Evolutionary conservation across 2,797 vertebrate species (phyloP).

Genomic region (Sternotherus odoratus): DNA sequence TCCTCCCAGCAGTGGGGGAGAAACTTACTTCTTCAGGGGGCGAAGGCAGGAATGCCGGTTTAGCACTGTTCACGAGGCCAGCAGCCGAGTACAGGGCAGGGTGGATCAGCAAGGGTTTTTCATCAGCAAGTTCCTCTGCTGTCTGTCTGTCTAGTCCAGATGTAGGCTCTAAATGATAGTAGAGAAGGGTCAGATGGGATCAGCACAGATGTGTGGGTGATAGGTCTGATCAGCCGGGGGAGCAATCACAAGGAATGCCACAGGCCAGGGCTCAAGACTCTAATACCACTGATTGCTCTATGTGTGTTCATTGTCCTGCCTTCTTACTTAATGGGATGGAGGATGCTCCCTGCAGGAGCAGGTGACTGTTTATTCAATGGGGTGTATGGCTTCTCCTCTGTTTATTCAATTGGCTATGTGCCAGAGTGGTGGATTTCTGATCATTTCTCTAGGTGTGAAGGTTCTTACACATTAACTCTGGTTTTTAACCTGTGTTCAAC

Average conservation of each 20-base stretch:
- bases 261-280: background rate
- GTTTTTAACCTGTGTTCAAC: background rate
- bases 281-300: background rate
- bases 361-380: background rate
- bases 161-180: slow-evolving; percentile 10
- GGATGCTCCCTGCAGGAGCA: background rate
- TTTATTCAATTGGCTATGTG: background rate
- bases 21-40: background rate
- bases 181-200: background rate
- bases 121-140: background rate
- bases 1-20: background rate
- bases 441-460: background rate
- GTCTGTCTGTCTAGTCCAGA: background rate
- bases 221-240: background rate
- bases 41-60: background rate
- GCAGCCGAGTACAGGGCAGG: slow-evolving; percentile 11
- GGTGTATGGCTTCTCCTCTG: background rate
- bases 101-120: background rate
- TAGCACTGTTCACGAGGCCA: background rate
- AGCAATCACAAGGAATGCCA: background rate
- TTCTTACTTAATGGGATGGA: background rate
- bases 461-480: background rate
- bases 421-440: background rate
- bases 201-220: background rate
- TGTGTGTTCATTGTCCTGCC: background rate